A percentile compares a stretch with the other conserved stretches of the same genome.
phyloP scores from a whole-genome alignment of 2,113 vertebrate genomes.

The Muntiacus muntjak region DNA sequence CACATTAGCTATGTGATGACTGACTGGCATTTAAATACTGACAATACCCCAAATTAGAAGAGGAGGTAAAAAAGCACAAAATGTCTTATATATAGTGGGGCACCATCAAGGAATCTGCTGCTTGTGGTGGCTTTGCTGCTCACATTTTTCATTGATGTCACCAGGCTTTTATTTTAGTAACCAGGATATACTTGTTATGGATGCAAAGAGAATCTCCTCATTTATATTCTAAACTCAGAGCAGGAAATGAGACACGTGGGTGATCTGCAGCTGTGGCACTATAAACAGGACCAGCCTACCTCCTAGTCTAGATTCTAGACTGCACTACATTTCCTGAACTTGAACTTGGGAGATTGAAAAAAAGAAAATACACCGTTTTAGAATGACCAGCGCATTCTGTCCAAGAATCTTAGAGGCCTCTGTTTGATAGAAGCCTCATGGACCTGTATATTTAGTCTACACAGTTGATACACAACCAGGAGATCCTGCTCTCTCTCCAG shows the following conservation, averaged over 20 bases:
- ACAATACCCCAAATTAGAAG: not conserved
- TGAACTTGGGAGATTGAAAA: not conserved
- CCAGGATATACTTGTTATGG: constrained; percentile 44
- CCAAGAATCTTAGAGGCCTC: not conserved
- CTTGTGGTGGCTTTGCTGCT: not conserved
- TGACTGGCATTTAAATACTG: not conserved
- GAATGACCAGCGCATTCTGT: not conserved
- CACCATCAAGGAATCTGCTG: not conserved
- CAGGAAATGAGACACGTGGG: constrained; percentile 52
- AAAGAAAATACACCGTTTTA: constrained; percentile 15
- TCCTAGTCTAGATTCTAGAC: constrained; percentile 10
- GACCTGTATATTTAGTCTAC: not conserved
- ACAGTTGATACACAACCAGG: rapidly evolving
- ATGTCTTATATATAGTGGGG: not conserved
- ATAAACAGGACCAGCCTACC: constrained; percentile 43
- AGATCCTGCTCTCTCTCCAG: not conserved
- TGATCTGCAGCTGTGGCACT: constrained; percentile 53
- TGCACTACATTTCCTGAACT: not conserved
- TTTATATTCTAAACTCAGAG: constrained; percentile 57
- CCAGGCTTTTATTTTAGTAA: constrained; percentile 45
- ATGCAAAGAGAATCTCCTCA: constrained; percentile 52
- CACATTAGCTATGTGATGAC: not conserved
- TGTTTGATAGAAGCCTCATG: not conserved
- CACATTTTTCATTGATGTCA: constrained; percentile 11
- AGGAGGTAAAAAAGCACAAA: not conserved